These are phyloP conservation scores for Amphibalanus amphitrite DNA, from an alignment of 1,140 invertebrate species.

Conservation along the genomic window DNA sequence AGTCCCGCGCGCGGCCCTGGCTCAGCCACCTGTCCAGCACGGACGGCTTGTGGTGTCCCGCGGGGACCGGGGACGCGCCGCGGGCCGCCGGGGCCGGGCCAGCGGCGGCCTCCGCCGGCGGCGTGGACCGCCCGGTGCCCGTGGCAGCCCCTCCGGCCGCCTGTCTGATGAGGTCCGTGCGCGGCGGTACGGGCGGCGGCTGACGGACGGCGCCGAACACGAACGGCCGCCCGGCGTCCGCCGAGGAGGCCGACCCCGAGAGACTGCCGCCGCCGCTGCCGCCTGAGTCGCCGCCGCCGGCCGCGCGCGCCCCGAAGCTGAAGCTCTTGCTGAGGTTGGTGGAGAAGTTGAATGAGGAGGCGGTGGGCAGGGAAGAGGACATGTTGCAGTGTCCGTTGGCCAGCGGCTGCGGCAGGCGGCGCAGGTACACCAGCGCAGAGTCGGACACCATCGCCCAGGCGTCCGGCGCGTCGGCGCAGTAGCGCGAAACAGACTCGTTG, in stretches of 20 bases:
- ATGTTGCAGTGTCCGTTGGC: neutral
- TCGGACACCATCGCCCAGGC: slow-evolving; percentile 58
- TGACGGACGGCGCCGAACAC: slow-evolving; percentile 25
- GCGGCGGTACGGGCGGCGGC: neutral
- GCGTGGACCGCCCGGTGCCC: no score
- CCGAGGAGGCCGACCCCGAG: slow-evolving; percentile 31
- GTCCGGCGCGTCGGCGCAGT: slow-evolving; percentile 41
- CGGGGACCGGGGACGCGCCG: no score
- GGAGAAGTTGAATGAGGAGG: neutral
- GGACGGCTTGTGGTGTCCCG: slow-evolving; percentile 26
- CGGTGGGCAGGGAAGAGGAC: neutral
- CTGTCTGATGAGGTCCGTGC: neutral
- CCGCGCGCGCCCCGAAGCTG: neutral
- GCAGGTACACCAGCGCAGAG: slow-evolving; percentile 34
- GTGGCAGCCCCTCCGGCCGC: no score
- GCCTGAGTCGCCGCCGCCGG: no score
- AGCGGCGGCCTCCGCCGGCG: no score
- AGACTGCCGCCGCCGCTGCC: no score
- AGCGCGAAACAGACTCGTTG: slow-evolving; percentile 45
- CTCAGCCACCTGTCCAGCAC: slow-evolving; percentile 52
- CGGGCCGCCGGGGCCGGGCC: no score
- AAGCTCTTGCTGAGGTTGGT: neutral
- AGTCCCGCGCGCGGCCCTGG: slow-evolving; percentile 23
- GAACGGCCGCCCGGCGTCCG: slow-evolving; percentile 30
- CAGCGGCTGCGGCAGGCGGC: neutral